Evolutionary conservation across 2,797 vertebrate genomes (phyloP).

Genomic region (Sebastes oblongus): DNA sequence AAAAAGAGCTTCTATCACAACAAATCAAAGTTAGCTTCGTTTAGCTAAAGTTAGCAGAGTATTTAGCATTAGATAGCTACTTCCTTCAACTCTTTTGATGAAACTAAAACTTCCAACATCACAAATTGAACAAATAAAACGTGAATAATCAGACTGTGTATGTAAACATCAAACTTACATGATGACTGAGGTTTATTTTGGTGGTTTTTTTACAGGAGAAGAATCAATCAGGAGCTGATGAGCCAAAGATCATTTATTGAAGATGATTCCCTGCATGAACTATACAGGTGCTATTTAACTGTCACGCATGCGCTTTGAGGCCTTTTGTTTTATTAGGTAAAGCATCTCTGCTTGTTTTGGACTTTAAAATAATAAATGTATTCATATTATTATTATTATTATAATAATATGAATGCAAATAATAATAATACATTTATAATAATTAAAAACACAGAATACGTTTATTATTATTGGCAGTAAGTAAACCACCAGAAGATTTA

Average conservation of each 20-base stretch:
- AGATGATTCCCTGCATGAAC: background rate
- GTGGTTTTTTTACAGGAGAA: background rate
- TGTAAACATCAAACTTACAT: background rate
- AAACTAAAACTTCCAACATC: accelerated
- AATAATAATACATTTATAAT: too few species aligned
- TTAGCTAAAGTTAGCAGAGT: slow-evolving; percentile 6
- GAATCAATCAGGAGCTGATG: background rate
- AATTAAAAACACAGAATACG: too few species aligned
- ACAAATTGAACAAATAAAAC: background rate
- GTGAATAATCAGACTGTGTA: accelerated
- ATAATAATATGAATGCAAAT: too few species aligned
- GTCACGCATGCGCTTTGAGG: background rate
- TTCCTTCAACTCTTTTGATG: background rate
- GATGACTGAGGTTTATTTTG: background rate
- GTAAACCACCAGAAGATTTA: too few species aligned
- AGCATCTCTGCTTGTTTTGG: too few species aligned
- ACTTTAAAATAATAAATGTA: too few species aligned
- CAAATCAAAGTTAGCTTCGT: background rate
- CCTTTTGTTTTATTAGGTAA: background rate
- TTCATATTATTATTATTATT: too few species aligned
- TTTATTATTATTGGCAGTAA: too few species aligned
- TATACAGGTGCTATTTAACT: background rate
- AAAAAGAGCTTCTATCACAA: background rate
- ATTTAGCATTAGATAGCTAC: background rate
- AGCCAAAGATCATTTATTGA: background rate